A percentile compares a stretch with the other conserved stretches of the same genome.
Conservation (phyloP, 2,113 vertebrate species). For the Salminus brasiliensis region DNA sequence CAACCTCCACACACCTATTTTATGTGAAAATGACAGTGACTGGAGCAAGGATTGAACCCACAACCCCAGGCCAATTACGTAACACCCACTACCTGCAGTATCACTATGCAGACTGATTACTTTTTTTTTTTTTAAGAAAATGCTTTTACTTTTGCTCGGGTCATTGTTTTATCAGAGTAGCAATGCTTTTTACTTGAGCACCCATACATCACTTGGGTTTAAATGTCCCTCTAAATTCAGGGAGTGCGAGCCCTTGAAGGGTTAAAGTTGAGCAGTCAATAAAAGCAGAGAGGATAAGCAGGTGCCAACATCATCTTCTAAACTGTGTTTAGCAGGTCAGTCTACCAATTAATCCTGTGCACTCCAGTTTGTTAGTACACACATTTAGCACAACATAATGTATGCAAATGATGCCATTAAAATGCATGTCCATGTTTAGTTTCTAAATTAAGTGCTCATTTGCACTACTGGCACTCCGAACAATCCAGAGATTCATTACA, state of each 20-base stretch:
- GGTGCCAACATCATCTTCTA: slow-evolving; percentile 44
- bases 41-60: no score
- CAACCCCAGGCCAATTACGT: no score
- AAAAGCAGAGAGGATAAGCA: slow-evolving; percentile 45
- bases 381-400: slow-evolving; percentile 71
- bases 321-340: slow-evolving; percentile 51
- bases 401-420: slow-evolving; percentile 78
- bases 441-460: slow-evolving; percentile 77
- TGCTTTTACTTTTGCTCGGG: no score
- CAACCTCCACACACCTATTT: no score
- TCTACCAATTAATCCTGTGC: slow-evolving; percentile 51
- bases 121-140: no score
- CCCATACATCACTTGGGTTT: no score
- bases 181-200: no score
- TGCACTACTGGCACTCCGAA: slow-evolving; percentile 68
- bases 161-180: no score
- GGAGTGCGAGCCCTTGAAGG: neutral
- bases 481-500: slow-evolving; percentile 70
- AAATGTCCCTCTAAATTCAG: neutral
- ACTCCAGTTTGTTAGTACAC: slow-evolving; percentile 62
- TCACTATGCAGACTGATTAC: no score
- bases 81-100: no score
- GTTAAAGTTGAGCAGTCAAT: slow-evolving; percentile 37
- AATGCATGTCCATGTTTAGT: slow-evolving; percentile 76
- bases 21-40: no score